Evolutionary conservation across 2,113 vertebrate species (phyloP).

Genomic region (Dasypus novemcinctus): DNA sequence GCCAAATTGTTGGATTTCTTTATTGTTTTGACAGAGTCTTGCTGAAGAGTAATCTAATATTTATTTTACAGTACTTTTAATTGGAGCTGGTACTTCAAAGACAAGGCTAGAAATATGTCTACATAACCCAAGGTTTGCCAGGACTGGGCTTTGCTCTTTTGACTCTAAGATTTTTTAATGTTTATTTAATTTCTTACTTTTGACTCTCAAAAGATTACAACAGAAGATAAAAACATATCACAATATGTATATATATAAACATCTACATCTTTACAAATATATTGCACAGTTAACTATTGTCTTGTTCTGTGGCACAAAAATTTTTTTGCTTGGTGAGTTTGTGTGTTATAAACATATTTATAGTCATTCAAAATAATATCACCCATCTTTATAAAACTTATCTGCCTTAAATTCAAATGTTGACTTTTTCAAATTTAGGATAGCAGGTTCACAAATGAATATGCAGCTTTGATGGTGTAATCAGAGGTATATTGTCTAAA

Average conservation of each 20-base stretch:
- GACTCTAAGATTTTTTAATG: constrained; percentile 58
- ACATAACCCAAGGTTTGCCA: not conserved
- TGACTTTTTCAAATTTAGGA: not conserved
- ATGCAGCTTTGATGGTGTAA: not conserved
- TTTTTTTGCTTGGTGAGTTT: not conserved
- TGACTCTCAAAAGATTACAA: not conserved
- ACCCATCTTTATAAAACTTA: not conserved
- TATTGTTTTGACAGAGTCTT: not conserved
- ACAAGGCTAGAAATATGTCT: constrained; percentile 44
- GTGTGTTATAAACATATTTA: not conserved
- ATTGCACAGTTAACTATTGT: not conserved
- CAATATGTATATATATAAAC: not conserved
- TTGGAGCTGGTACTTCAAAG: not conserved
- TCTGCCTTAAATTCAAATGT: not conserved
- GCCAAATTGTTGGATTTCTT: constrained; percentile 62
- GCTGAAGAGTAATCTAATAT: constrained; percentile 55
- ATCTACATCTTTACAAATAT: not conserved
- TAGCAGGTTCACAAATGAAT: not conserved
- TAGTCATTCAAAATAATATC: constrained; percentile 11
- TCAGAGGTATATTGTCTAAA: not conserved
- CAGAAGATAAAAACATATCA: not conserved
- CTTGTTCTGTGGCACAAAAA: not conserved
- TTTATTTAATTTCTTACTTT: not conserved
- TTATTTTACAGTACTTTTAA: constrained; percentile 64
- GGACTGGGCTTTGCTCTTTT: not conserved